Percentiles rank a stretch among this genome's conserved stretches.
Evolutionary conservation across 2,797 vertebrate species (phyloP).

Genomic region (Trematomus bernacchii): DNA sequence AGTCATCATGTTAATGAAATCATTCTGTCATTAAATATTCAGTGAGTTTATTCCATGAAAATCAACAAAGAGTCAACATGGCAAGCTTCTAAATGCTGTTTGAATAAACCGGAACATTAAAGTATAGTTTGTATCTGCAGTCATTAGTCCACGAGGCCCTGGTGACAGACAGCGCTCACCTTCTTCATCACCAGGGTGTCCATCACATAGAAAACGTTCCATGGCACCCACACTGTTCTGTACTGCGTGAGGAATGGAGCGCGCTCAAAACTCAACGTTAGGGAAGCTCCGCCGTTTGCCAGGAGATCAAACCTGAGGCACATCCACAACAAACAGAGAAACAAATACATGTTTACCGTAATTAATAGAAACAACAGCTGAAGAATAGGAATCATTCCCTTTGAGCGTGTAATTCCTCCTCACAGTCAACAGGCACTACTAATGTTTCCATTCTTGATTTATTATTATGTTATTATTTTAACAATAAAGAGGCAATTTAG

Average conservation of each 20-base stretch:
- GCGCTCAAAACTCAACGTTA: constrained; percentile 95
- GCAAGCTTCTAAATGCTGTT: background rate
- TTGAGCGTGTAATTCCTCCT: background rate
- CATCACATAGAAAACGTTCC: constrained; percentile 99
- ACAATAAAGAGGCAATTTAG: background rate
- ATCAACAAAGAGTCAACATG: background rate
- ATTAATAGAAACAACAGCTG: background rate
- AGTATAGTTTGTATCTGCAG: background rate
- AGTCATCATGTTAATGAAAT: background rate
- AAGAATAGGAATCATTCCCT: too few relatives aligned
- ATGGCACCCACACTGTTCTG: constrained; percentile 96
- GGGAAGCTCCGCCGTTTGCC: constrained; percentile 94
- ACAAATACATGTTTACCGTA: background rate
- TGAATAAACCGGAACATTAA: background rate
- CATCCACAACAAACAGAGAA: background rate
- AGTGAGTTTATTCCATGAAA: background rate
- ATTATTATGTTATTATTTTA: background rate
- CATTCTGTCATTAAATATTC: background rate
- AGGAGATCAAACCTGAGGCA: constrained; percentile 92
- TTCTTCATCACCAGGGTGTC: constrained; percentile 98
- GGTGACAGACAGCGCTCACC: constrained; percentile 46
- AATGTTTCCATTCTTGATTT: too few relatives aligned
- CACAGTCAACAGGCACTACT: background rate
- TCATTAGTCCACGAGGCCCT: background rate
- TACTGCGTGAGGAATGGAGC: constrained; percentile 96